Conservation (phyloP, 35 echinoderm and acorn worm species). For the Eucidaris tribuloides region DNA sequence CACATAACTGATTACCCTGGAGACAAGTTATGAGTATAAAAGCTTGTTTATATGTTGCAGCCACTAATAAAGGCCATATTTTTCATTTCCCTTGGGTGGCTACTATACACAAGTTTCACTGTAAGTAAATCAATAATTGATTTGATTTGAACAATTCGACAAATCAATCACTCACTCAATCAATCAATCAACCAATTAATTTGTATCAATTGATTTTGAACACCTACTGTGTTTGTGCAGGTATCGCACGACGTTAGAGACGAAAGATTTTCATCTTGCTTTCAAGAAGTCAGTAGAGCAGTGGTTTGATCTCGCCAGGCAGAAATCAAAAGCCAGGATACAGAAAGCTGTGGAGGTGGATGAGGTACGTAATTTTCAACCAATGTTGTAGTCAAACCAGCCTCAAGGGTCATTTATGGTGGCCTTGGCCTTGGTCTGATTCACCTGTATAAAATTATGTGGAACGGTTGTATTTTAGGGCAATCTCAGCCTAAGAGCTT, state of each 20-base stretch:
- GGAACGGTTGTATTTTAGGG: not conserved
- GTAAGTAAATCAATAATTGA: not conserved
- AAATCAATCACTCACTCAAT: too few relatives aligned
- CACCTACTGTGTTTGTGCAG: not conserved
- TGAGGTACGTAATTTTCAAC: conserved; percentile 25
- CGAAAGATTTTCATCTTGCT: conserved; percentile 38
- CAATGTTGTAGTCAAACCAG: not conserved
- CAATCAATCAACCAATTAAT: too few relatives aligned
- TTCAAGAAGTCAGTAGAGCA: conserved; percentile 68
- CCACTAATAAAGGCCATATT: too few relatives aligned
- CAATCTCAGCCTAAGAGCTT: not conserved
- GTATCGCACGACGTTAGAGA: conserved; percentile 41
- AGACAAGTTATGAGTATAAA: not conserved
- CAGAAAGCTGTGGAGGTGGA: conserved; percentile 73
- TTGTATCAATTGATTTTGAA: not conserved
- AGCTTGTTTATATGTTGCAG: not conserved
- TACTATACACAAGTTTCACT: too few relatives aligned
- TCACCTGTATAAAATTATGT: not conserved
- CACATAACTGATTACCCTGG: too few relatives aligned
- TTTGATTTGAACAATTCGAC: not conserved
- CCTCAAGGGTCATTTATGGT: not conserved
- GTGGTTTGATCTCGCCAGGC: conserved; percentile 50
- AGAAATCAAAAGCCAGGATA: conserved; percentile 42
- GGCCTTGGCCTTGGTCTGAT: not conserved
- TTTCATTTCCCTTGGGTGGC: too few relatives aligned